Base-by-base conservation (phyloP, 64 coral and sea anemone species). In the Montipora foliosa region DNA sequence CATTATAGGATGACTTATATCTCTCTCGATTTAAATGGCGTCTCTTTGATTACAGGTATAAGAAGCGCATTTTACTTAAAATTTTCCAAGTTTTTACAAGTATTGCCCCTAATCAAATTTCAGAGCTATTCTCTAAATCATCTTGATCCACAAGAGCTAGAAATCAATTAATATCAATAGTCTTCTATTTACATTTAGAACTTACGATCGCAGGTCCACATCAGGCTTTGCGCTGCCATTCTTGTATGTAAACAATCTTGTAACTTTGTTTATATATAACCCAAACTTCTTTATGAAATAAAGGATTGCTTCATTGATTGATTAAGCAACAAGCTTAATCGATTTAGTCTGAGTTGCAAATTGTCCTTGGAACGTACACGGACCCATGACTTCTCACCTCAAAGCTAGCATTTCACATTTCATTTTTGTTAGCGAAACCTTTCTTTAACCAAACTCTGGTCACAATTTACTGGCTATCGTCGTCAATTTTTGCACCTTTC, bases 111-210 rank as follows among this genome's bases (percentile, higher is more conserved):
- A 84, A 6, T 16, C 81, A 84, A 84, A 84, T 84, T 67, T 21
- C 24, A 15, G 24, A 25, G 20, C 9, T 84, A 44, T 84, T 84
- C 25, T 84, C 25, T 67, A 66, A 53, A 46, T 67, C 81, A 84
- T 84, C 81, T 67, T 69, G 81, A 84, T 67, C 60, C 62, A 84
- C 59, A 84, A 84, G 81, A 84, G 62, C 7, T 67, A 53, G 17
- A 67, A 84, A 84, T 67, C 81, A 84, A 84, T 69, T 84, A 84
- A 84, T 66, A 84, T 84, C 19, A 84, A 67, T 69, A 84, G 2
- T 5, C 21, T 84, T 45, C 4, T 66, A 16, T 66, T 66, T 66
- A 66, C 61, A 13, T 66, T 66, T 66, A 66, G 4, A 10, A 2
- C 16, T 16, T 66, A 13, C 9, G 61, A 10, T 66, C 61, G 5